Conservation (phyloP, 2,888 invertebrate genomes). For the Sisyra terminalis region DNA sequence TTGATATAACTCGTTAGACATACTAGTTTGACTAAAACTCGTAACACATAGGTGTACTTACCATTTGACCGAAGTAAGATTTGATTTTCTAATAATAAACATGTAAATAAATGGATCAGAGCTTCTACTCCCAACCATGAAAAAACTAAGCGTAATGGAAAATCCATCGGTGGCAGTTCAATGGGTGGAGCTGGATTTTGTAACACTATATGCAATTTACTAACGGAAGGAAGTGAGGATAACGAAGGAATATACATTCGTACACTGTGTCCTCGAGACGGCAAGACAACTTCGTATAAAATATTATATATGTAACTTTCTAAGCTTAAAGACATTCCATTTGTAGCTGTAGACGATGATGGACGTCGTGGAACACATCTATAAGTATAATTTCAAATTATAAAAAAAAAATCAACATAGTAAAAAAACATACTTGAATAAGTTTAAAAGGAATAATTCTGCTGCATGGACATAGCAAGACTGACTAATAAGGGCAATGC, state of each 20-base stretch:
- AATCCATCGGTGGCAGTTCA: conserved; percentile 91
- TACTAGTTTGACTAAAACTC: too few relatives aligned
- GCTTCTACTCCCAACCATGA: conserved; percentile 79
- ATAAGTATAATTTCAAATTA: conserved; percentile 5
- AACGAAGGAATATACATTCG: conserved; percentile 54
- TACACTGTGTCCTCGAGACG: conserved; percentile 77
- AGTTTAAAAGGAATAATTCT: conserved; percentile 70
- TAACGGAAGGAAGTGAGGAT: conserved; percentile 33
- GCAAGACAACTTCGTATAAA: conserved; percentile 84
- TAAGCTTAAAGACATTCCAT: conserved; percentile 38
- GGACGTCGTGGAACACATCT: conserved; percentile 67
- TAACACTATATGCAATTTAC: conserved; percentile 32
- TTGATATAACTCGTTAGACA: too few relatives aligned
- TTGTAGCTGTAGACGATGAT: conserved; percentile 33
- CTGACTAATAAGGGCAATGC: conserved; percentile 83
- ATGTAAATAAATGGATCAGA: conserved; percentile 84
- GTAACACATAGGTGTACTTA: conserved; percentile 28
- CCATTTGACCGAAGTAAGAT: conserved; percentile 84
- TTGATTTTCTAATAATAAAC: conserved; percentile 92
- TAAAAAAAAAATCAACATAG: conserved; percentile 3
- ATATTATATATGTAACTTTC: conserved; percentile 94
- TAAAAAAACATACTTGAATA: conserved; percentile 52
- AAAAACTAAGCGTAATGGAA: conserved; percentile 77
- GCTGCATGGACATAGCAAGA: conserved; percentile 80
- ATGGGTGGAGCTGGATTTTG: conserved; percentile 59